Evolutionary conservation across 2,113 vertebrate species (phyloP).

Genomic region (Colius striatus): DNA sequence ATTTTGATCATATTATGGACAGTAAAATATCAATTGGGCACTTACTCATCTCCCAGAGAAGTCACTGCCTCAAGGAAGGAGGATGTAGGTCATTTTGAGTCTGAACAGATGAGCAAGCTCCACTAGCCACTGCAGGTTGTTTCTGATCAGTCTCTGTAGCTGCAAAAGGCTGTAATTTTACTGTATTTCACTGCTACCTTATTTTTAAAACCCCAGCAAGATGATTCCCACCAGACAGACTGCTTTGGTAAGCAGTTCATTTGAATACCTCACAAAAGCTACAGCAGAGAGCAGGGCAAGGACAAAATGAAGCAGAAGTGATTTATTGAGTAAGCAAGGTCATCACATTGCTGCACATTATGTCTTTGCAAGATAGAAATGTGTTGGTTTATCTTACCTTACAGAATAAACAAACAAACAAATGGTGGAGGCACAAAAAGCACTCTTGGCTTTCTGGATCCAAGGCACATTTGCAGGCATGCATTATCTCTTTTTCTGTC

Average conservation of each 20-base stretch:
- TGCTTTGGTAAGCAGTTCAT: slow-evolving; percentile 64
- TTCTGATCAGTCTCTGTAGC: not conserved
- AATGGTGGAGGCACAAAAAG: not conserved
- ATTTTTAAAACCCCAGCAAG: slow-evolving; percentile 40
- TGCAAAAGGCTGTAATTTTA: slow-evolving; percentile 32
- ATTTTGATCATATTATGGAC: not conserved
- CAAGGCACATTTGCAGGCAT: not conserved
- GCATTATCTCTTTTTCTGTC: not conserved
- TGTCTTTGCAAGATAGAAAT: slow-evolving; percentile 23
- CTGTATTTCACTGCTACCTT: slow-evolving; percentile 51
- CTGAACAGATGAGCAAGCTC: slow-evolving; percentile 6
- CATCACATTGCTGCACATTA: slow-evolving; percentile 32
- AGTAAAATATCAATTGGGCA: not conserved
- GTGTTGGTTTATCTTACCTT: not conserved
- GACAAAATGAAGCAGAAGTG: slow-evolving; percentile 47
- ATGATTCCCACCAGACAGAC: slow-evolving; percentile 42
- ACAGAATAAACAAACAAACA: slow-evolving; percentile 6
- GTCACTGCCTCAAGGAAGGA: not conserved
- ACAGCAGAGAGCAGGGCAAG: not conserved
- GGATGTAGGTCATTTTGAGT: not conserved
- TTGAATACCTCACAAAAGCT: slow-evolving; percentile 55
- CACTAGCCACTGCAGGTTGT: not conserved
- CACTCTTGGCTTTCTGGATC: not conserved
- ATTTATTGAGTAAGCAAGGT: slow-evolving; percentile 57
- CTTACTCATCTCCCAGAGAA: not conserved